Evolutionary conservation across 1,140 invertebrate species (phyloP), one percentile per base, ranked within the genome.

Genomic region (Aphidius ervi): DNA sequence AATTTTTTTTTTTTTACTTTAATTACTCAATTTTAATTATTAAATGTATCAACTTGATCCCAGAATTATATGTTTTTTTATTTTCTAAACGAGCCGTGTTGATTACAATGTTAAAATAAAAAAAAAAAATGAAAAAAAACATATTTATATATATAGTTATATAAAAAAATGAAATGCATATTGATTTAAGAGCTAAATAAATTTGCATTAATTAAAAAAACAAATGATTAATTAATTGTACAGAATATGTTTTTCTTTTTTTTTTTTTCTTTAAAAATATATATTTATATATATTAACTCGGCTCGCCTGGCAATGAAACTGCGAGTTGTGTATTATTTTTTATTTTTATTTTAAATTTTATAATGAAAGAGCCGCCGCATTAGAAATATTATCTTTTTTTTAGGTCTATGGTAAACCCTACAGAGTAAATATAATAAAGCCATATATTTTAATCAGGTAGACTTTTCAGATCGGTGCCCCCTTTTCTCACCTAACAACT

Each of bases 381-480:
- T 69, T 65, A 66, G 69, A 73, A 72, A 71, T 72, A 68, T 74
- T 67, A 67, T 73, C 65, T 67, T 76, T 76, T 73, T 31, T 76
- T 47, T 56, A 46, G 72, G 71, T 77, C 76, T 78, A 78, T 77
- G 74, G 74, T 78, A 76, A 77, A 77, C 75, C 74, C 75, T 78
- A 76, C 72, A 76, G 73, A 77, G 74, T 76, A 78, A 77, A 77
- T 77, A 77, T 71, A 78, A 78, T 78, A 77, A 77, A 78, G 74
- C 73, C 76, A 78, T 78, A 78, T 75, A 77, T 78, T 78, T 31
- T 78, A 78, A 78, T 78, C 76, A 78, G 76, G 76, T 78, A 78
- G 74, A 78, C 74, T 77, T 75, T 77, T 78, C 76, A 77, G 76
- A 74, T 70, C 63, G 63, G 68, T 72, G 70, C 71, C 74, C 75